Base-by-base conservation (phyloP, 2,113 vertebrate species). In the Lota lota region DNA sequence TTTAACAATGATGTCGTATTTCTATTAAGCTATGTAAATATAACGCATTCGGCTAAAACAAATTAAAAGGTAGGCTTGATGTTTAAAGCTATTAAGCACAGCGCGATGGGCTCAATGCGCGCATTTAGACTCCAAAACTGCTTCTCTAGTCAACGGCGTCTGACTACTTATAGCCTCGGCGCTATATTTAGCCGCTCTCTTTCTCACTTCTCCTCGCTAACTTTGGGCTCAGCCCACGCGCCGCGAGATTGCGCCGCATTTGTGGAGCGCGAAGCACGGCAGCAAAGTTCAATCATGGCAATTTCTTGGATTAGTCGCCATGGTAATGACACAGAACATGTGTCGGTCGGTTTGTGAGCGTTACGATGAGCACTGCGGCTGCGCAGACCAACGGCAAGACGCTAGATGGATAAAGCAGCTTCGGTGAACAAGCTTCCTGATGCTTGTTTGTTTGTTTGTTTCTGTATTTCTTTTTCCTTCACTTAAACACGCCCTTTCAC, bases 141-240 rank as follows among this genome's bases (percentile, higher is more conserved):
- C 68, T 83, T 68, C 61, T 7, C 74, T 78, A 76, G 84, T 88
- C 75, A 85, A 60, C 73, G 63, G 60, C 22, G 73, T 83, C 77
- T 83, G 75, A 69, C 80, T 87, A 89, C 85, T 75, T 90, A 90
- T 87, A 90, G 84, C 73, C 74, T 58, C 4, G 7, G 28, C 28
- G 28, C 28, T 33, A 33, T 33, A 33, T 33, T 33, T 61, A 20
- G n/a, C 20, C 22, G 72, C 40, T 47, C 40, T 69, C 66, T 63
- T 73, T 82, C 79, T 83, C 82, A 81, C 79, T 47, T 47, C 40
- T 47, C 40, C 76, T 87, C 72, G 85, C 75, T 21, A 82, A 70
- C 64, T 59, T 53, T 47, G 63, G 17, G 63, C 75, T 73, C 80
- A 67, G 74, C 82, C 79, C 85, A 83, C 89, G 24, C 67, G 69